Base-by-base conservation (phyloP, 2,113 vertebrate genomes). In the Thunnus thynnus region DNA sequence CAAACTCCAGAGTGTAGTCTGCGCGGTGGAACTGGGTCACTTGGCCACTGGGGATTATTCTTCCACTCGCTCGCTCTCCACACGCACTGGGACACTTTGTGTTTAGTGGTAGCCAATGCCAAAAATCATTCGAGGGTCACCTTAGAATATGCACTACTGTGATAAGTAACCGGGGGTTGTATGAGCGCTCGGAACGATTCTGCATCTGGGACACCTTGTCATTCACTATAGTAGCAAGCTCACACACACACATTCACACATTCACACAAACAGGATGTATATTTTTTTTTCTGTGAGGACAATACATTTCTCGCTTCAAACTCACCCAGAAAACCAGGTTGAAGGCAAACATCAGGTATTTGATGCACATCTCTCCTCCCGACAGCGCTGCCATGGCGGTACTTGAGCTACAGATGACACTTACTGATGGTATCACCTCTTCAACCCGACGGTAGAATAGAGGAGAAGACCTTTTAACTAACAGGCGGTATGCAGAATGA, bases 291-390 rank as follows among this genome's bases (percentile, higher is more conserved):
- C 3, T 16, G 0, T 4, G 27, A 64, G 47, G 56, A 66, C 30
- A 64, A 12, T 47, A 51, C 13, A 44, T 48, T 22, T 5, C 2
- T 79, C 66, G 62, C 30, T 18, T 65, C 13, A 5, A 50, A 94
- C 97, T 98, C 86, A 99, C 98, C 98, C 98, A 99, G 87, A 99
- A 98, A 14, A 99, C 72, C 90, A 98, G 97, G 91, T 98, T 98
- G 91, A 98, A 98, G 86, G 93, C 96, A 82, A 99, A 99, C 89
- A 99, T 97, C 87, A 98, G 89, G 82, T 98, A 98, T 87, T 99
- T 99, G 92, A 99, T 94, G 90, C 97, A 98, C 91, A 95, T 97
- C 81, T 96, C 97, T 91, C 97, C 97, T 75, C 98, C 97, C 73
- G 96, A 98, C 85, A 99, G 95, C 20, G 94, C 93, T 48, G 94